Evolutionary conservation across 2,888 invertebrate species (phyloP).

Genomic region (Pharmacophagus antenor): DNA sequence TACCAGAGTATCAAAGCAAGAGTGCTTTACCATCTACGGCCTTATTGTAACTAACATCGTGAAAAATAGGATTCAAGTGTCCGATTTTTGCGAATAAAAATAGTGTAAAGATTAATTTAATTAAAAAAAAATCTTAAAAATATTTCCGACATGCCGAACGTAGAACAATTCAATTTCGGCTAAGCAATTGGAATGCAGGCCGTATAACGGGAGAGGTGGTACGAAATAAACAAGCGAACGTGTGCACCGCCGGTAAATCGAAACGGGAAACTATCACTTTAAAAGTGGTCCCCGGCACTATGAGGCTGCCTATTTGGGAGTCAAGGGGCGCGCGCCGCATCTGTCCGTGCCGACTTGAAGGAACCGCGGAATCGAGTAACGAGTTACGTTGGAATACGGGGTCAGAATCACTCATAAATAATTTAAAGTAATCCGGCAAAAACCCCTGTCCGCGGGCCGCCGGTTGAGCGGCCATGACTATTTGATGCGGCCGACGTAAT

Average conservation of each 20-base stretch:
- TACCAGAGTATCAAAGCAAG: no score
- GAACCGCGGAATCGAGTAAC: slow-evolving; percentile 42
- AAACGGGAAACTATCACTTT: slow-evolving; percentile 67
- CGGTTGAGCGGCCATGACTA: slow-evolving; percentile 60
- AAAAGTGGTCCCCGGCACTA: slow-evolving; percentile 58
- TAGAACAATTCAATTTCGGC: slow-evolving; percentile 44
- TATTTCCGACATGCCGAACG: slow-evolving; percentile 17
- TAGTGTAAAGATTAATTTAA: no score
- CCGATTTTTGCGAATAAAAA: no score
- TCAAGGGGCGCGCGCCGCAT: slow-evolving; percentile 54
- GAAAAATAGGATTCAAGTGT: no score
- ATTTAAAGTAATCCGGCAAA: slow-evolving; percentile 77
- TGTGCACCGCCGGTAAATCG: slow-evolving; percentile 63
- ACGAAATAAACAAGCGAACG: slow-evolving; percentile 53
- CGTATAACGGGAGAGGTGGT: slow-evolving; percentile 35
- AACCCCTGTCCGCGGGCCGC: slow-evolving; percentile 66
- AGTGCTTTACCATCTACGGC: no score
- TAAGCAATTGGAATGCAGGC: slow-evolving; percentile 47
- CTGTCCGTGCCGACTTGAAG: slow-evolving; percentile 42
- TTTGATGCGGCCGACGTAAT: slow-evolving; percentile 62
- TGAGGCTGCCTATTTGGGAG: slow-evolving; percentile 69
- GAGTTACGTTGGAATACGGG: slow-evolving; percentile 51
- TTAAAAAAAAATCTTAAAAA: background rate
- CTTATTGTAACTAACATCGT: no score
- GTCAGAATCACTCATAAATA: slow-evolving; percentile 77